Conservation (phyloP, 2,888 invertebrate genomes). For the Cristatella mucedo region DNA sequence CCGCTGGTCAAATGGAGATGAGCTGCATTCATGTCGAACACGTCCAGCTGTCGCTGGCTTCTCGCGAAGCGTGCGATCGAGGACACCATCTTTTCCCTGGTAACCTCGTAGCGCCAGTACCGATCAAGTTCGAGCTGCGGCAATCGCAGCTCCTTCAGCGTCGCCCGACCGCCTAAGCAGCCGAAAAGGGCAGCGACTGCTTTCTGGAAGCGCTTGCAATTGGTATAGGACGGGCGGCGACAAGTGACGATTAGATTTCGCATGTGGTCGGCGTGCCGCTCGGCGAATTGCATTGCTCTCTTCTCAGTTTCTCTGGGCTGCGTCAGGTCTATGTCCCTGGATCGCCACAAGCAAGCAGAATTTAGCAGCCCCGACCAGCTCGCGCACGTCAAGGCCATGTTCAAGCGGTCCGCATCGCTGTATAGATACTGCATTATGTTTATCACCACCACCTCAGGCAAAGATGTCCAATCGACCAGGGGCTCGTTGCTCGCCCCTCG, state of each 20-base stretch:
- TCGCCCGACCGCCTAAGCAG: constrained; percentile 12
- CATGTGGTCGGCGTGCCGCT: constrained; percentile 17
- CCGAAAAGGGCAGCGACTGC: constrained; percentile 18
- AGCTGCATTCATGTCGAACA: constrained; percentile 19
- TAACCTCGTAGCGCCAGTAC: constrained; percentile 23
- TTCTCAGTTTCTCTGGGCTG: constrained; percentile 17
- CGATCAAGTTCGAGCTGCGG: constrained; percentile 20
- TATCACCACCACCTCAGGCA: no score
- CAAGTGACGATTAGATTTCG: constrained; percentile 18
- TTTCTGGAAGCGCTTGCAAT: constrained; percentile 19
- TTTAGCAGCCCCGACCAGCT: constrained; percentile 17
- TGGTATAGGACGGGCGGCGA: constrained; percentile 20
- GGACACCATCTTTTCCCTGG: constrained; percentile 17
- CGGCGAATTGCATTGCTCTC: constrained; percentile 14
- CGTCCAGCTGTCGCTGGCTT: constrained; percentile 16
- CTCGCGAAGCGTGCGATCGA: constrained; percentile 19
- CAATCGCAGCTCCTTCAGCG: constrained; percentile 18
- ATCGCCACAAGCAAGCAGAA: constrained; percentile 18
- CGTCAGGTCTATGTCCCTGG: constrained; percentile 17
- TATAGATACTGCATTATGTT: background rate
- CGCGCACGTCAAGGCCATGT: constrained; percentile 18
- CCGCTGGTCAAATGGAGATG: constrained; percentile 12
- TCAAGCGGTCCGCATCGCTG: constrained; percentile 15
- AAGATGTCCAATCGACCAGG: no score
- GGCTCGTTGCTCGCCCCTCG: no score